phyloP scores from a whole-genome alignment of 2,113 vertebrate species.

The Excalfactoria chinensis region DNA sequence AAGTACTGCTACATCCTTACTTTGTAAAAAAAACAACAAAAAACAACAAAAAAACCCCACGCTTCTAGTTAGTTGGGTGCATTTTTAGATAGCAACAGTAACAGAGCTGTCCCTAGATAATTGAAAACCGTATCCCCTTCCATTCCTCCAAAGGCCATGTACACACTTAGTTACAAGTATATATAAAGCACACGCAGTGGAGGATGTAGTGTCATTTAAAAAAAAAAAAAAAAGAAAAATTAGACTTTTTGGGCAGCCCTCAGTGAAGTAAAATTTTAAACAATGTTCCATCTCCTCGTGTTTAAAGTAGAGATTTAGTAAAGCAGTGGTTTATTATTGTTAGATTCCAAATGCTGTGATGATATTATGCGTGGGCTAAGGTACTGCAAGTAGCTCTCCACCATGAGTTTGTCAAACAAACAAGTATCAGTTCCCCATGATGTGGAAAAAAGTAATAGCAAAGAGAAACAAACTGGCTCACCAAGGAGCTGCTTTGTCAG shows the following conservation, averaged over 20 bases:
- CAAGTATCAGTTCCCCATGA: not conserved
- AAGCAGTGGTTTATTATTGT: not conserved
- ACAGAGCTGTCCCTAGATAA: not conserved
- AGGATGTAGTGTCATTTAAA: not conserved
- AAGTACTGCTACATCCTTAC: not conserved
- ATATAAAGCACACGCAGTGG: not conserved
- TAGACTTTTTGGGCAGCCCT: not conserved
- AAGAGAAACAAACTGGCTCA: not conserved
- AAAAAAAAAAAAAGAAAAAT: not conserved
- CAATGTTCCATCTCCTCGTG: not conserved
- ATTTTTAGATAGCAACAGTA: not conserved
- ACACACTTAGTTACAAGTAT: fast-evolving
- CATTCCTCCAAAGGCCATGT: not conserved
- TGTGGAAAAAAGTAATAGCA: not conserved
- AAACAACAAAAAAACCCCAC: not conserved
- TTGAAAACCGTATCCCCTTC: not conserved
- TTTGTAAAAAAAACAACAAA: too few species aligned
- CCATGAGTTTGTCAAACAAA: not conserved
- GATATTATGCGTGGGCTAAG: too few species aligned
- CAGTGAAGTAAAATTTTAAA: not conserved
- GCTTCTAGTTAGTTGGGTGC: not conserved
- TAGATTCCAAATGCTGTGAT: not conserved
- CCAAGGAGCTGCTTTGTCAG: not conserved
- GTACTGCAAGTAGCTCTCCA: not conserved
- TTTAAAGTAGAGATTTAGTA: not conserved